These are phyloP conservation scores for Tetragonisca angustula DNA, from an alignment of 2,888 invertebrate genomes.

Conservation along the genomic window DNA sequence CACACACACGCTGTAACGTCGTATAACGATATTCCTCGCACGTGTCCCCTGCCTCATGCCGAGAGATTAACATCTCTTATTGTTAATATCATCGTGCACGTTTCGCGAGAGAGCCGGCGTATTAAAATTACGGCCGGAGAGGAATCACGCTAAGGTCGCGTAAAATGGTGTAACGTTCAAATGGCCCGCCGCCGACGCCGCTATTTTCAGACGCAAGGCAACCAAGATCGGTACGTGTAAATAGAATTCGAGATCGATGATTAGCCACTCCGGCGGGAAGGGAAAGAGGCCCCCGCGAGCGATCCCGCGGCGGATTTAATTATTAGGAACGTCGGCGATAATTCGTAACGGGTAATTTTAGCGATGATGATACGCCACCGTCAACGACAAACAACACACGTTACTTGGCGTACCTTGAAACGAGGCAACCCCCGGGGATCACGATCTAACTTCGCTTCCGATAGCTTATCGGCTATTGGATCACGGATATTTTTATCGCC, in stretches of 20 bases:
- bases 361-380: conserved; percentile 64
- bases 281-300: background rate
- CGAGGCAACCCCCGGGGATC: conserved; percentile 29
- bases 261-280: background rate
- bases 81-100: background rate
- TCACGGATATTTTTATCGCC: conserved; percentile 76
- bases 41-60: conserved; percentile 3
- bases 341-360: conserved; percentile 72
- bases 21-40: conserved; percentile 4
- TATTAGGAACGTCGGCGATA: conserved; percentile 38
- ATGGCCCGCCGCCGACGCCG: background rate
- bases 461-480: conserved; percentile 75
- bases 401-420: conserved; percentile 37
- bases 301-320: conserved; percentile 17
- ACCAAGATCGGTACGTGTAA: conserved; percentile 17
- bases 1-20: too few species aligned
- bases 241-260: conserved; percentile 17
- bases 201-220: conserved; percentile 26
- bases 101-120: background rate
- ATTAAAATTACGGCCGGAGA: background rate
- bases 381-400: conserved; percentile 1
- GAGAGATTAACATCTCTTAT: conserved; percentile 25
- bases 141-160: background rate
- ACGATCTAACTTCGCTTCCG: conserved; percentile 52
- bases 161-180: conserved; percentile 3